Evolutionary conservation across 2,113 vertebrate species (phyloP).

Genomic region (Neodontobutis hainanensis): DNA sequence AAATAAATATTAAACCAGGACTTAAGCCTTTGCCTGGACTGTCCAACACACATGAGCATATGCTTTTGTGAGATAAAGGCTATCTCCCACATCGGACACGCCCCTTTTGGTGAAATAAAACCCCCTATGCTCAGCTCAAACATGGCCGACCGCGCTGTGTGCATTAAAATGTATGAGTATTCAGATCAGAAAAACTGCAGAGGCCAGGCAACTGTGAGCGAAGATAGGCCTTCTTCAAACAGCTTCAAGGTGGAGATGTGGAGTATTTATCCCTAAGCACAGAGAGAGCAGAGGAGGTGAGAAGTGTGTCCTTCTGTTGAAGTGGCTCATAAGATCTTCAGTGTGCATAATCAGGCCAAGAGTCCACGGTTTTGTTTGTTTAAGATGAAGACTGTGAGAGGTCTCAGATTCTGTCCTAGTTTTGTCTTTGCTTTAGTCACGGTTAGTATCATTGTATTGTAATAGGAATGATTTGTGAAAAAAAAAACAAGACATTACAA

Average conservation of each 20-base stretch:
- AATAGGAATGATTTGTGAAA: too few species aligned
- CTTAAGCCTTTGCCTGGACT: too few species aligned
- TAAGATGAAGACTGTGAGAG: neutral
- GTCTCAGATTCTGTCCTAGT: neutral
- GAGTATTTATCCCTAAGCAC: neutral
- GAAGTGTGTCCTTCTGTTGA: neutral
- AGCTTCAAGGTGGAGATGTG: conserved; percentile 33
- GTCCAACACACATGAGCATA: neutral
- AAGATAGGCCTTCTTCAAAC: conserved; percentile 17
- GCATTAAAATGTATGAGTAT: conserved; percentile 5
- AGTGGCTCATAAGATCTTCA: neutral
- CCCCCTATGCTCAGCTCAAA: neutral
- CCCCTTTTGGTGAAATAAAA: neutral
- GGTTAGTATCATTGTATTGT: too few species aligned
- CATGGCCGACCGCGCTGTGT: neutral
- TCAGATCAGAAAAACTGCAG: neutral
- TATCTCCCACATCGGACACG: neutral
- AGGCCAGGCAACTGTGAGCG: conserved; percentile 9
- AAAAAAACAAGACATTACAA: too few species aligned
- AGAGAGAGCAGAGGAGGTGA: neutral
- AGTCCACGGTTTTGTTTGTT: neutral
- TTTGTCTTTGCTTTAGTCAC: too few species aligned
- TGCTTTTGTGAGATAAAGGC: conserved; percentile 2
- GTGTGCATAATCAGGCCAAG: neutral
- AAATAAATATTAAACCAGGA: too few species aligned